Evolutionary conservation across 2,888 invertebrate genomes (phyloP), one percentile per base, ranked within the genome.

Genomic region (Lydus trimaculatus): DNA sequence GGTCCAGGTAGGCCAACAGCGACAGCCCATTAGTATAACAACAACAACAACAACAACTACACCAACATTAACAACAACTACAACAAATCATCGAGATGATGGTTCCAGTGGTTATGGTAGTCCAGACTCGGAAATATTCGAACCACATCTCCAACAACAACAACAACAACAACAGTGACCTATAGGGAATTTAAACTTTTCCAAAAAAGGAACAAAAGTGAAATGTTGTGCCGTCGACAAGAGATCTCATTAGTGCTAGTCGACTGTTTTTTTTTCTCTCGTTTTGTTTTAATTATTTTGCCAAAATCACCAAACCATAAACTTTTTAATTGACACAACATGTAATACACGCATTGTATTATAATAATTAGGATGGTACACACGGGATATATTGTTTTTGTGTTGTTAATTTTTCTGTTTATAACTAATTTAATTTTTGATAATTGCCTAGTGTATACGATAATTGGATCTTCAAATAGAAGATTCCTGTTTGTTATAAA

Each of bases 91-190:
- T 67, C 79, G 85, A 33, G 93, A 93, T 79, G 93, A 93, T 83
- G 91, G 91, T 28, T 92, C 92, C 80, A 92, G 92, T 83, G 93
- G 93, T 2, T 93, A 93, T 86, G 93, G 93, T 78, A 92, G 92
- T 85, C 93, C 93, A 31, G 91, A 92, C 84, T 91, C 91, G 15
- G 90, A 91, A 76, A 90, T 90, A 39, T 87, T 88, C 78, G 88
- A 88, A 67, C 78, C 83, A n/a, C 72, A 70, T 58, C 81, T 82
- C 79, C 82, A 82, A 81, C 82, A 77, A 62, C 74, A 75, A 69
- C 77, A 64, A 43, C 70, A 71, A 63, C 70, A 73, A 62, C 65
- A 70, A 52, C 52, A 70, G 62, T 17, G 61, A 65, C 39, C 31
- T 59, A 65, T 58, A 68, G 63, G 63, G 65, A 65, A 62, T 63